Evolutionary conservation across 2,888 invertebrate genomes (phyloP).

Genomic region (Nemotelus nigrinus): DNA sequence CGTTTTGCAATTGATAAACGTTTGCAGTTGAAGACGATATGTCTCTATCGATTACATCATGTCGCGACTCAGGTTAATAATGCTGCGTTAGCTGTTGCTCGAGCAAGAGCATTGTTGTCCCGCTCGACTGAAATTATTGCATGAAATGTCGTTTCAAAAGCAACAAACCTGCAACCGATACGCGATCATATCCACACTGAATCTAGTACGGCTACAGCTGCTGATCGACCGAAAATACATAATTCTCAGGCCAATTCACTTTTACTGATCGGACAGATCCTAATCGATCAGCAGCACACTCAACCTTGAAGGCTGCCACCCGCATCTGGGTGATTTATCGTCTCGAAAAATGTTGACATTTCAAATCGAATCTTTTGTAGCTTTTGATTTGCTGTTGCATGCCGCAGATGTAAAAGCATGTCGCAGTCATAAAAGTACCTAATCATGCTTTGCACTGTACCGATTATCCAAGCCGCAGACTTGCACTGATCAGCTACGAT

Average conservation of each 20-base stretch:
- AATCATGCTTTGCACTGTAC: conserved; percentile 2
- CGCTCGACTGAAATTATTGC: no score
- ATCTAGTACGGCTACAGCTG: no score
- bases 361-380: conserved; percentile 5
- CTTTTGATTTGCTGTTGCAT: conserved; percentile 29
- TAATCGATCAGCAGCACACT: conserved; percentile 16
- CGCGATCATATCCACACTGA: no score
- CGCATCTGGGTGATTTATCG: conserved; percentile 38
- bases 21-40: conserved; percentile 37
- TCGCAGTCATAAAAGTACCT: conserved; percentile 7
- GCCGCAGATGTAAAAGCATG: neutral
- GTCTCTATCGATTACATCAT: conserved; percentile 30
- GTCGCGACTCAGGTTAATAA: conserved; percentile 20
- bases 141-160: no score
- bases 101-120: no score
- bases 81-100: neutral
- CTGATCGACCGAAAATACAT: no score
- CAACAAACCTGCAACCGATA: no score
- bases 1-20: conserved; percentile 22
- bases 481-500: neutral
- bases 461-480: neutral
- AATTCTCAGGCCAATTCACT: neutral
- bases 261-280: neutral
- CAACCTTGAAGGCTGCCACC: conserved; percentile 31
- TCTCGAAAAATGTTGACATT: conserved; percentile 24